A percentile compares a stretch with the other conserved stretches of the same genome.
Evolutionary conservation across 2,888 invertebrate species (phyloP).

Genomic region (Steromphala cineraria): DNA sequence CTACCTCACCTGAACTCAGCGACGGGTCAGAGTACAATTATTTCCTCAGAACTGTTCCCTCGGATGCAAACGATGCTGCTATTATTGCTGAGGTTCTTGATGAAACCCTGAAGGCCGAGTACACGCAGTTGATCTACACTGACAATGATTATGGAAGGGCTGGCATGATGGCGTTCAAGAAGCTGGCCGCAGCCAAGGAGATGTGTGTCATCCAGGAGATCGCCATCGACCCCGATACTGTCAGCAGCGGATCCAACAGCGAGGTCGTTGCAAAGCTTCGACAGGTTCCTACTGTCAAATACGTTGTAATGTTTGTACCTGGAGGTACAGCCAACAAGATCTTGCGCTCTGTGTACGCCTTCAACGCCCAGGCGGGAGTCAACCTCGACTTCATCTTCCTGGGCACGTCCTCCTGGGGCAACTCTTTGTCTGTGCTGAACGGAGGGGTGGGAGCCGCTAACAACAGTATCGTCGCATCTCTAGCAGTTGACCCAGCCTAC

Average conservation of each 20-base stretch:
- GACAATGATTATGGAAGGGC: slow-evolving; percentile 30
- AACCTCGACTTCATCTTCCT: slow-evolving; percentile 48
- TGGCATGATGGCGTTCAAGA: slow-evolving; percentile 37
- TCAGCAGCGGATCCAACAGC: neutral
- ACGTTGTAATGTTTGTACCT: slow-evolving; percentile 44
- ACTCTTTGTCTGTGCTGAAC: slow-evolving; percentile 30
- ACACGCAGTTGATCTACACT: slow-evolving; percentile 49
- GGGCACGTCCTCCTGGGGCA: slow-evolving; percentile 59
- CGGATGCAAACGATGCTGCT: slow-evolving; percentile 48
- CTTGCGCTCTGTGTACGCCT: slow-evolving; percentile 19
- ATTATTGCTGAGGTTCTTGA: slow-evolving; percentile 58
- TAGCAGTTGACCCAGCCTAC: neutral
- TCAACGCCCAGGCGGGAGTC: slow-evolving; percentile 29
- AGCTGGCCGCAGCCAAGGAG: slow-evolving; percentile 19
- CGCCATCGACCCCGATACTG: neutral
- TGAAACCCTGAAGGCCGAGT: slow-evolving; percentile 32
- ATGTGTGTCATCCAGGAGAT: slow-evolving; percentile 51
- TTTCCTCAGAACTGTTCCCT: slow-evolving; percentile 61
- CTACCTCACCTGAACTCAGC: slow-evolving; percentile 52
- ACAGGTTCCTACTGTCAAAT: slow-evolving; percentile 18
- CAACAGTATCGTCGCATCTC: slow-evolving; percentile 30
- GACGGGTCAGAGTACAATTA: slow-evolving; percentile 43
- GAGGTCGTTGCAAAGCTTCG: slow-evolving; percentile 32
- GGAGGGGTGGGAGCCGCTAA: slow-evolving; percentile 10
- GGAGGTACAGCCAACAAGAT: neutral